Conservation (phyloP, 2,888 invertebrate species). For the Minunthozetes semirufus region DNA sequence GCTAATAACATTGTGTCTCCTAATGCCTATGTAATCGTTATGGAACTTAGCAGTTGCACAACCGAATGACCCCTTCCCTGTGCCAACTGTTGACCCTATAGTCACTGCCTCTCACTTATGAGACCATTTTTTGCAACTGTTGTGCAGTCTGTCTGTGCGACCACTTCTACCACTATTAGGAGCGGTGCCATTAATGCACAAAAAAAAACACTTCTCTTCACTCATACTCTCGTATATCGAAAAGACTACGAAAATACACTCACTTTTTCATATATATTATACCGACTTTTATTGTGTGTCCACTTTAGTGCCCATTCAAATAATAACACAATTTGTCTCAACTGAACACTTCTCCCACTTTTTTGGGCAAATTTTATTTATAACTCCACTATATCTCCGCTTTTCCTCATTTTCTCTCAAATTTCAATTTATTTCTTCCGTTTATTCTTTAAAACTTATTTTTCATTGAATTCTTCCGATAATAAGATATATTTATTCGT, state of each 20-base stretch:
- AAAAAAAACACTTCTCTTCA: slow-evolving; percentile 17
- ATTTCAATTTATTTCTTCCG: too few species aligned
- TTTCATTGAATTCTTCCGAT: too few species aligned
- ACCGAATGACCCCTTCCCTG: slow-evolving; percentile 22
- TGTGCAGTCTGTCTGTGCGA: slow-evolving; percentile 2
- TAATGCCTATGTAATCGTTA: slow-evolving; percentile 21
- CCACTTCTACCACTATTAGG: background rate
- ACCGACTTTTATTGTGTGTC: slow-evolving; percentile 26
- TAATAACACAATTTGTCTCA: slow-evolving; percentile 12
- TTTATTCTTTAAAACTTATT: too few species aligned
- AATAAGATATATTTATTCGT: too few species aligned
- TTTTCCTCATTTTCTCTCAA: too few species aligned
- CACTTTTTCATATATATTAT: slow-evolving; percentile 5
- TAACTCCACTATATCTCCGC: background rate
- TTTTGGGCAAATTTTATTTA: background rate
- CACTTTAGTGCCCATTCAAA: slow-evolving; percentile 11
- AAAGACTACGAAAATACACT: slow-evolving; percentile 1
- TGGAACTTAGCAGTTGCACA: slow-evolving; percentile 2
- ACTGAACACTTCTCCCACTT: background rate
- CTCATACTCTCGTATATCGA: background rate
- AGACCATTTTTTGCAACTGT: slow-evolving; percentile 31
- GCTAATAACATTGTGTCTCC: slow-evolving; percentile 3
- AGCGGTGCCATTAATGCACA: slow-evolving; percentile 1
- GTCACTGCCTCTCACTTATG: slow-evolving; percentile 9
- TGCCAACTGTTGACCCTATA: slow-evolving; percentile 31